phyloP scores from a whole-genome alignment of 2,888 invertebrate genomes.

The Masnerella sp. region DNA sequence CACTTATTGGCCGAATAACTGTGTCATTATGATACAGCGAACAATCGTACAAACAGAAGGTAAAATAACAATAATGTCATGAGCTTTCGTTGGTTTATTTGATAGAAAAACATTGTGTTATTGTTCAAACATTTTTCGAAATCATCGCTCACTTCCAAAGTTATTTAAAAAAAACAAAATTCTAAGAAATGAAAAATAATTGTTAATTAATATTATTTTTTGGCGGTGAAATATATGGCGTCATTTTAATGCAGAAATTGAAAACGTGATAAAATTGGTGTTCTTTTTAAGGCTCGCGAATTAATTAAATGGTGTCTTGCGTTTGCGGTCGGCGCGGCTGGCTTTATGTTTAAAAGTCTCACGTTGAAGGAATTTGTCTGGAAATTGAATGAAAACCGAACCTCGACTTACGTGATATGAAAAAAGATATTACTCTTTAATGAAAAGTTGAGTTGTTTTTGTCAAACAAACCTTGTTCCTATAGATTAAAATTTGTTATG shows the following conservation, averaged over 20 bases:
- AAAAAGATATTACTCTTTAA: constrained; percentile 47
- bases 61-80: too few relatives aligned
- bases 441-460: constrained; percentile 19
- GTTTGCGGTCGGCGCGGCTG: constrained; percentile 15
- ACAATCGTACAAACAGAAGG: too few relatives aligned
- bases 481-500: constrained; percentile 23
- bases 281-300: constrained; percentile 34
- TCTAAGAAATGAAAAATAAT: too few relatives aligned
- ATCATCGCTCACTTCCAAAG: too few relatives aligned
- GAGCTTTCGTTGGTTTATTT: too few relatives aligned
- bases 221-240: not conserved
- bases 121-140: too few relatives aligned
- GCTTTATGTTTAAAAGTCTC: constrained; percentile 43
- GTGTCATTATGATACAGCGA: too few relatives aligned
- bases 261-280: constrained; percentile 40
- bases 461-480: constrained; percentile 19
- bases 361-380: constrained; percentile 45
- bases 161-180: too few relatives aligned
- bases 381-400: constrained; percentile 54
- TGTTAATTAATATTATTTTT: not conserved
- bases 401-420: constrained; percentile 30
- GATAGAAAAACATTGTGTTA: too few relatives aligned
- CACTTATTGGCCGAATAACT: too few relatives aligned
- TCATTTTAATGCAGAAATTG: constrained; percentile 13
- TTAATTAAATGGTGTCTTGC: constrained; percentile 43